phyloP scores from a whole-genome alignment of 2,888 invertebrate species.

The Drosophila koepferae region DNA sequence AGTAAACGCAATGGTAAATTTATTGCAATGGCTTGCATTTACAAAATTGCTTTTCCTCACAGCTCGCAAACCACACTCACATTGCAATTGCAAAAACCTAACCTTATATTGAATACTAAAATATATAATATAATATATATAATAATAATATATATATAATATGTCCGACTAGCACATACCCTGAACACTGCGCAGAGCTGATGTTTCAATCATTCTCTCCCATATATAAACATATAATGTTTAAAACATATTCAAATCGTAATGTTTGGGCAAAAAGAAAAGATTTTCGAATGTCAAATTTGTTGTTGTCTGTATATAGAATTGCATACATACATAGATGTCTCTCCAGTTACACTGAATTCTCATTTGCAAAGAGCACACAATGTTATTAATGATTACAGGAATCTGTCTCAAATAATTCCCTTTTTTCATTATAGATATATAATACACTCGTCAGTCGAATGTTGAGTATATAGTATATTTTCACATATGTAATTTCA shows the following conservation, averaged over 20 bases:
- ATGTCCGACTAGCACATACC: not conserved
- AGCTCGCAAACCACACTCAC: not conserved
- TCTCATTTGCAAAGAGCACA: not conserved
- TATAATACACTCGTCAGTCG: not conserved
- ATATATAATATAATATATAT: too few relatives aligned
- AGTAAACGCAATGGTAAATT: conserved; percentile 37
- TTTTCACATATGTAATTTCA: not conserved
- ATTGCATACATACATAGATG: too few relatives aligned
- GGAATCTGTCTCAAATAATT: not conserved
- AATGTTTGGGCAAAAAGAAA: too few relatives aligned
- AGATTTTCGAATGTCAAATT: too few relatives aligned
- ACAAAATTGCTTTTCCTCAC: not conserved
- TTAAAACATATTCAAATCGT: too few relatives aligned
- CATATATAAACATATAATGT: too few relatives aligned
- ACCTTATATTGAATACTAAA: not conserved
- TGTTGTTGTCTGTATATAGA: too few relatives aligned
- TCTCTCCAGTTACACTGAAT: not conserved
- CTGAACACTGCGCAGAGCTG: not conserved
- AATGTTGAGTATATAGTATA: not conserved
- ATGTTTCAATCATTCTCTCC: not conserved
- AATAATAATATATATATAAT: too few relatives aligned
- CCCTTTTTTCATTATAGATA: not conserved
- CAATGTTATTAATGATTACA: not conserved
- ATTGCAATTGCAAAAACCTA: not conserved
- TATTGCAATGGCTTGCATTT: conserved; percentile 19